A percentile compares a stretch with the other conserved stretches of the same genome.
Evolutionary conservation across 2,113 vertebrate genomes (phyloP).

Genomic region (Aegotheles bennettii): DNA sequence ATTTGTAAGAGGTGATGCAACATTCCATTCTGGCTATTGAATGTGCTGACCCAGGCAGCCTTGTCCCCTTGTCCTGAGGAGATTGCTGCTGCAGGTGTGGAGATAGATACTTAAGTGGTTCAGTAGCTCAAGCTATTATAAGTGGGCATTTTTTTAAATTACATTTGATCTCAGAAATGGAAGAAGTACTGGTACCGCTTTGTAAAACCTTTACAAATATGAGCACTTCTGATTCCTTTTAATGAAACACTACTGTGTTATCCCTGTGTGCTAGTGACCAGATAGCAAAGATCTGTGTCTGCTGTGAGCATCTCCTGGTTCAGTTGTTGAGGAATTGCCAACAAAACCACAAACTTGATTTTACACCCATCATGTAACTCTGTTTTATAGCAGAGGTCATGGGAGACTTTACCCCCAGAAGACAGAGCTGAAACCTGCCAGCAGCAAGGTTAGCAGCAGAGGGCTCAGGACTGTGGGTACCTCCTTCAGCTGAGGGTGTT

Average conservation of each 20-base stretch:
- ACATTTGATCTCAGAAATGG: neutral
- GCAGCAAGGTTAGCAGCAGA: neutral
- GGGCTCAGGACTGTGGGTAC: neutral
- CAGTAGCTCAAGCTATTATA: neutral
- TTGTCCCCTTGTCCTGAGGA: neutral
- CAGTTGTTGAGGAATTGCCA: neutral
- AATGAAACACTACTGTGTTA: neutral
- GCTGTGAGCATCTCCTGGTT: neutral
- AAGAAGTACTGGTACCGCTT: neutral
- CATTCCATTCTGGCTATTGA: neutral
- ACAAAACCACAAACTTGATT: neutral
- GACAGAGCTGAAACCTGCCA: neutral
- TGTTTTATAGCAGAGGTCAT: neutral
- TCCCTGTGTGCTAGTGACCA: neutral
- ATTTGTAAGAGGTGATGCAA: neutral
- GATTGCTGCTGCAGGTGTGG: neutral
- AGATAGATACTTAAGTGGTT: neutral
- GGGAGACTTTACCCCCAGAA: neutral
- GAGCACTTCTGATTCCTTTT: neutral
- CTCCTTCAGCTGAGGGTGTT: neutral
- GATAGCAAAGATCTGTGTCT: neutral
- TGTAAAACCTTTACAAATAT: neutral
- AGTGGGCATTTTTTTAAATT: no score
- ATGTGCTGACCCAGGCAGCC: neutral
- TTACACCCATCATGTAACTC: neutral